phyloP scores from a whole-genome alignment of 2,888 invertebrate species.

The Parnassius smintheus region DNA sequence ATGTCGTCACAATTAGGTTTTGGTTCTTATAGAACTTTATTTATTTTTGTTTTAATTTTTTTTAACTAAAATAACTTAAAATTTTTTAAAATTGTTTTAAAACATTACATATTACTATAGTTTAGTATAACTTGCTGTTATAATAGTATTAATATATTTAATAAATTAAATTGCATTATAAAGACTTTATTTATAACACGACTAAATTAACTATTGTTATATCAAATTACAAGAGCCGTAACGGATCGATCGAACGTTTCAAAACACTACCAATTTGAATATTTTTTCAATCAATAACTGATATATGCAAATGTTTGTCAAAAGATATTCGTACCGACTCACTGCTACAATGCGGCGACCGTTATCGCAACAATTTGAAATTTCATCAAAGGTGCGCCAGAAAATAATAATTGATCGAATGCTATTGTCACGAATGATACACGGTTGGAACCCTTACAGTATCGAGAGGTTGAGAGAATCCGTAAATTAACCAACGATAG shows the following conservation, averaged over 20 bases:
- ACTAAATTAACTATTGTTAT: conserved; percentile 47
- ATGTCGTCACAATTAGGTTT: conserved; percentile 68
- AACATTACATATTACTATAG: not conserved
- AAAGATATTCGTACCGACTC: conserved; percentile 59
- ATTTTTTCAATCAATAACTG: conserved; percentile 80
- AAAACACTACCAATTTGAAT: conserved; percentile 71
- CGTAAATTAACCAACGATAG: conserved; percentile 80
- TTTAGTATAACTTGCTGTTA: not conserved
- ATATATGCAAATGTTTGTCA: conserved; percentile 72
- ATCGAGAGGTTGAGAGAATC: conserved; percentile 70
- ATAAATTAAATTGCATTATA: conserved; percentile 27
- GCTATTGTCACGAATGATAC: conserved; percentile 72
- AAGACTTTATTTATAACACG: conserved; percentile 59
- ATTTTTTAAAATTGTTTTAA: too few species aligned
- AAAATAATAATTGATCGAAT: conserved; percentile 78
- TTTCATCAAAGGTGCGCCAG: conserved; percentile 77
- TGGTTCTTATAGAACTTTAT: conserved; percentile 59
- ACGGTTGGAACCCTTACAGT: conserved; percentile 54
- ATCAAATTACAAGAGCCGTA: conserved; percentile 66
- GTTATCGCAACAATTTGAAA: conserved; percentile 74
- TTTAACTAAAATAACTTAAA: too few species aligned
- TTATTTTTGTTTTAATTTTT: too few species aligned
- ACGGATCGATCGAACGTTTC: conserved; percentile 70
- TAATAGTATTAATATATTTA: not conserved
- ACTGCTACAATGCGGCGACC: conserved; percentile 70